Base-by-base conservation (phyloP, 2,113 vertebrate genomes). In the Nannospalax galili region DNA sequence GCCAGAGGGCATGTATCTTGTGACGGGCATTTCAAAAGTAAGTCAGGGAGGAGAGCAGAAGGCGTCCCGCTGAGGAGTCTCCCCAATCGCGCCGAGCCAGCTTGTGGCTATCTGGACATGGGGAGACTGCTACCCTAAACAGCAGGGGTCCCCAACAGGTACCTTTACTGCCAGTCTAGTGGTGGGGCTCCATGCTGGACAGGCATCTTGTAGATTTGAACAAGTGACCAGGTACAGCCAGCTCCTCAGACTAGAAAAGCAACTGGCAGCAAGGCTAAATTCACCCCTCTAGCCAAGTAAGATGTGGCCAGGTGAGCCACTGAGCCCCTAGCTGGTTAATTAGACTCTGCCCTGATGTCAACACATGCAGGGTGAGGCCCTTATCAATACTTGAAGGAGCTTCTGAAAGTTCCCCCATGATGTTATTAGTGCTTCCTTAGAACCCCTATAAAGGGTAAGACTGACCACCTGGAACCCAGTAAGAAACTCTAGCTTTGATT, bases 311-410 rank as follows among this genome's bases (percentile, higher is more conserved):
- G 73, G 30, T 64, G 32, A 77, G 72, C 11, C 56, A 37, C 37
- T 75, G 11, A 64, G n/a, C 6, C 48, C 89, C 95, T 96, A 97
- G 95, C 92, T 67, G 78, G 35, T 74, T 96, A 70, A 79, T 93
- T 98, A 97, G 92, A 30, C 22, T 69, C 64, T 20, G 28, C 1
- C 88, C 86, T 97, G 87, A 96, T 42, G 48, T 99, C 99, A 77
- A 85, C 58, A 89, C 56, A 95, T 97, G 96, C 28, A 97, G 95
- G 24, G 45, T 37, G 16, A 37, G 69, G 24, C 5, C 69, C 67
- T 94, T 91, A 95, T 30, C 72, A 72, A 94, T 95, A 93, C 93
- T 37, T 65, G 91, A 70, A 94, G 93, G 93, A 28, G 32, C 22
- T 93, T 96, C 92, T 94, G 19, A 11, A 84, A 20, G 90, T 90